Percentiles rank a stretch among this genome's conserved stretches.
phyloP scores from a whole-genome alignment of 2,113 vertebrate species.

The Chascanopsetta lugubris region DNA sequence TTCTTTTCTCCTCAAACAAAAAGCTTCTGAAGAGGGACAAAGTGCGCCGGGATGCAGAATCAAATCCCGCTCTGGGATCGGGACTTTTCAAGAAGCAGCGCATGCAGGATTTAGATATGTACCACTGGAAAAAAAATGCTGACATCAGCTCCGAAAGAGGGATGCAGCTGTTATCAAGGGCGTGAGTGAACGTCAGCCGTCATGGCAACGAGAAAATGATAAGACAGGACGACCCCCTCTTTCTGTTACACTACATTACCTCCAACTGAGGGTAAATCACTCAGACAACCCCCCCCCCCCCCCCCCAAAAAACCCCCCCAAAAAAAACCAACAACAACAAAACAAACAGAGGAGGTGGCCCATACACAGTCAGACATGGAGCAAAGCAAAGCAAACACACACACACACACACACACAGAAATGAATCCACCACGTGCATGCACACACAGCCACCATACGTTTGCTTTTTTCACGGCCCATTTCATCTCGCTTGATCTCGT shows the following conservation, averaged over 20 bases:
- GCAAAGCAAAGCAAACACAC: constrained; percentile 10
- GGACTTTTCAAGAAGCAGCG: constrained; percentile 33
- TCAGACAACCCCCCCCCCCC: constrained; percentile 39
- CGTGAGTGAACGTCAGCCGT: constrained; percentile 26
- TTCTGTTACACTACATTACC: constrained; percentile 61
- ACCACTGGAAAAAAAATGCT: constrained; percentile 42
- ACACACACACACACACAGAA: background rate
- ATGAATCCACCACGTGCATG: constrained; percentile 2
- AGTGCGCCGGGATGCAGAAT: constrained; percentile 39
- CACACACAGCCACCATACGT: constrained; percentile 23
- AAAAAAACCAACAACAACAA: no score
- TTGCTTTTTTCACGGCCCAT: constrained; percentile 70
- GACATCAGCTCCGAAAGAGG: constrained; percentile 43
- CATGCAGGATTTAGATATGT: constrained; percentile 43
- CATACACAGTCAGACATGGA: constrained; percentile 34
- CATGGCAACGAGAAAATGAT: constrained; percentile 53
- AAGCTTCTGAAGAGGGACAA: constrained; percentile 38
- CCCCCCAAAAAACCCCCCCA: no score
- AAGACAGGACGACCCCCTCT: constrained; percentile 40
- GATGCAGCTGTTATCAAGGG: constrained; percentile 29
- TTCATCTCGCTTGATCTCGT: constrained; percentile 73
- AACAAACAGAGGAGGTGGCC: constrained; percentile 51
- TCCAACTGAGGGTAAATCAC: constrained; percentile 48
- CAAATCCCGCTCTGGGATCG: constrained; percentile 49
- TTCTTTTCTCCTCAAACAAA: constrained; percentile 51